Evolutionary conservation across 1,140 invertebrate species (phyloP).

Genomic region (Spodoptera frugiperda): DNA sequence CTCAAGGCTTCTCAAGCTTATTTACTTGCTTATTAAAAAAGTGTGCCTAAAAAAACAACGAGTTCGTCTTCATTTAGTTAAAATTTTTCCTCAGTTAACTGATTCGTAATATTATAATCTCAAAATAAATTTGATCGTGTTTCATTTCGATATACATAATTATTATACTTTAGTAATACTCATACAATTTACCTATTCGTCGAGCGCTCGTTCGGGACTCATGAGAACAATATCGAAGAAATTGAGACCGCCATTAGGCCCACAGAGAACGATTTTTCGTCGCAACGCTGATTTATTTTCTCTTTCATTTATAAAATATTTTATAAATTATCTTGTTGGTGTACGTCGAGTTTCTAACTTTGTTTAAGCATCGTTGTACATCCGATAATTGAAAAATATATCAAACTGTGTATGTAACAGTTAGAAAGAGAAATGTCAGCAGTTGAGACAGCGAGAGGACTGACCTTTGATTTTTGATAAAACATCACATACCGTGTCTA

Average conservation of each 20-base stretch:
- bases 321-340: neutral
- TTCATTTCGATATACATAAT: neutral
- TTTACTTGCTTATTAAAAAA: conserved; percentile 28
- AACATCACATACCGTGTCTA: too few relatives aligned
- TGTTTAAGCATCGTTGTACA: neutral
- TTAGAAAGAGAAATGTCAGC: neutral
- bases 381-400: neutral
- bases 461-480: neutral
- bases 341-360: neutral
- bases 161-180: neutral
- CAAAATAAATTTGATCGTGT: neutral
- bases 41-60: neutral
- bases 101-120: neutral
- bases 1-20: conserved; percentile 23
- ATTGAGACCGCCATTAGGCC: conserved; percentile 41
- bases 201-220: neutral
- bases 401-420: neutral
- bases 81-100: neutral
- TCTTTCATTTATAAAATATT: neutral
- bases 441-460: neutral
- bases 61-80: conserved; percentile 23
- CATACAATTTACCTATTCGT: neutral
- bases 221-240: conserved; percentile 40
- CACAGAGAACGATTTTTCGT: conserved; percentile 29
- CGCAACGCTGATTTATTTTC: conserved; percentile 31